These are phyloP conservation scores for Laupala kohalensis DNA, from an alignment of 1,140 invertebrate species.

Conservation along the genomic window DNA sequence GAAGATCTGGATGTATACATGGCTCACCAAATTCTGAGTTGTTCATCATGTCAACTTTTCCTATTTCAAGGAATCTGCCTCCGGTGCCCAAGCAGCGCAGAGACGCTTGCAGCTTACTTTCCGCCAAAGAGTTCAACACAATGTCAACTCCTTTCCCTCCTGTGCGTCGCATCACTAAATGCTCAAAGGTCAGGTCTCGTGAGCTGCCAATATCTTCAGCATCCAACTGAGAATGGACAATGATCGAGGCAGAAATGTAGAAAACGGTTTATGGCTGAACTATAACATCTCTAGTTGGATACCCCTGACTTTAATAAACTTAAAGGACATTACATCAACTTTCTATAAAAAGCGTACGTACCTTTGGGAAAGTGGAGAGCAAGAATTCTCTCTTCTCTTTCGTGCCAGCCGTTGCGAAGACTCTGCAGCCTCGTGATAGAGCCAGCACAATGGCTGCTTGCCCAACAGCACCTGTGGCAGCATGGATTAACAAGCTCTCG, in stretches of 20 bases:
- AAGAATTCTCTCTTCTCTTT: not conserved
- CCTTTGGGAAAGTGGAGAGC: not conserved
- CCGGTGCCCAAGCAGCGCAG: constrained; percentile 56
- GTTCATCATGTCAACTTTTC: constrained; percentile 56
- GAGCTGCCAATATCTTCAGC: constrained; percentile 56
- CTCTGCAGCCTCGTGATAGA: not conserved
- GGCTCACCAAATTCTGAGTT: constrained; percentile 51
- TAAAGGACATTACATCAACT: no score
- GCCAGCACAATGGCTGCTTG: not conserved
- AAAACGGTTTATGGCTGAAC: no score
- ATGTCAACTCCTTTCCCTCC: constrained; percentile 56
- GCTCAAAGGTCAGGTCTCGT: constrained; percentile 54
- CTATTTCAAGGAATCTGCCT: constrained; percentile 64
- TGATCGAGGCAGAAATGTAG: no score
- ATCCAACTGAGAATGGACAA: not conserved
- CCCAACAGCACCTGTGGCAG: not conserved
- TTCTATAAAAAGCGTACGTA: no score
- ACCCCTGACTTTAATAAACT: no score
- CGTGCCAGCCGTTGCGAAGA: not conserved
- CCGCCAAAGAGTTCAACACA: constrained; percentile 63
- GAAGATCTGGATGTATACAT: no score
- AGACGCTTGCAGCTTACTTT: constrained; percentile 53
- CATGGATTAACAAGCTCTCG: not conserved
- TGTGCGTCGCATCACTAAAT: constrained; percentile 42
- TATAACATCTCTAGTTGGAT: no score